Evolutionary conservation across 2,888 invertebrate species (phyloP), one percentile per base, ranked within the genome.

Genomic region (Aleiodes leptofemur): DNA sequence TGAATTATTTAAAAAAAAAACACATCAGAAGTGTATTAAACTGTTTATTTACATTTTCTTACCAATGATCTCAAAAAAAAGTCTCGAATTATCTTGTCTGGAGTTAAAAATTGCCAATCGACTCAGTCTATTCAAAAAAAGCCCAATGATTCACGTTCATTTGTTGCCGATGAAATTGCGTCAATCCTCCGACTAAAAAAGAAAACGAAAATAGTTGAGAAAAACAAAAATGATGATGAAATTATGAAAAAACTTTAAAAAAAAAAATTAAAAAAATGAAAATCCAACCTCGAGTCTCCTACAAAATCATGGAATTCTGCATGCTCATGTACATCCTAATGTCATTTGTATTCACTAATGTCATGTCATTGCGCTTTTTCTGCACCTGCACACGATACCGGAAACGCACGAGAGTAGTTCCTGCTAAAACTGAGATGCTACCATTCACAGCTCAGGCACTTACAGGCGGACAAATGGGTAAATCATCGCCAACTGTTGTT

Each of bases 401-500:
- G 68, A 73, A 73, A 78, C 74, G 64, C 73, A 77, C 80, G 77
- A 77, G 78, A 83, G 74, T 82, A 85, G 85, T 78, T 72, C 75
- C 84, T 71, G 81, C 78, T 86, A 87, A 87, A 79, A 79, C 80
- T 76, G 86, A 86, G 80, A 83, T 82, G 80, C 85, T 87, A 81
- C 85, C 86, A 77, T 89, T 88, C 81, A 86, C 88, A 83, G 86
- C 90, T 74, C 83, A 85, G 78, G 86, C 87, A 51, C 81, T 87
- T 53, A 84, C 82, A 72, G 82, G 84, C 69, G 78, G 76, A 38
- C 70, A 78, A 31, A 13, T 71, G 51, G 43, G 79, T 23, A 81
- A 78, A 76, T 68, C 78, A 34, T 70, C 74, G 7, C 79, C 81
- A 29, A 84, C 82, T 3, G 80, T 85, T 16, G 75, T 81, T 77